Evolutionary conservation across 2,113 vertebrate species (phyloP).

Genomic region (Dipodomys spectabilis): DNA sequence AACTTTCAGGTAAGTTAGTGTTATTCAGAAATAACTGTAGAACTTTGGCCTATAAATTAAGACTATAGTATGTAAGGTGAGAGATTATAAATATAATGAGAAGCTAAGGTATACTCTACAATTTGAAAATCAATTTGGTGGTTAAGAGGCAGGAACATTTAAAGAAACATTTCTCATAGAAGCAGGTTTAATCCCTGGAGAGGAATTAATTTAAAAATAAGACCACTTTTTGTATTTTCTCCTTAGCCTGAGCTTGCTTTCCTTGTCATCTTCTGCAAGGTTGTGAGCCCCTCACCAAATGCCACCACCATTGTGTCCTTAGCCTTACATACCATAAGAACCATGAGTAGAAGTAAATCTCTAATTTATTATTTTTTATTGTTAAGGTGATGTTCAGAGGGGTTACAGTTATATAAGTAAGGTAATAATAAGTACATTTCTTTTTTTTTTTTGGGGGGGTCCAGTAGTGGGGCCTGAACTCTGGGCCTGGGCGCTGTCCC

Average conservation of each 20-base stretch:
- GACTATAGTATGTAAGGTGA: background rate
- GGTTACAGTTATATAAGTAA: too few relatives aligned
- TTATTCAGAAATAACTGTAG: background rate
- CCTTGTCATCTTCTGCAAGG: background rate
- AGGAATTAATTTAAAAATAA: background rate
- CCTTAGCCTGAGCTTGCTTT: accelerated
- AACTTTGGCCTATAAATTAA: background rate
- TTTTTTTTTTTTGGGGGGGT: too few relatives aligned
- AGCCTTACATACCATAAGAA: background rate
- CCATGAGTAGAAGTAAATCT: background rate
- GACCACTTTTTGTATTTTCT: background rate
- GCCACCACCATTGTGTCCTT: background rate
- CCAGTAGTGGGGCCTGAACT: too few relatives aligned
- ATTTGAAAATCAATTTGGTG: background rate
- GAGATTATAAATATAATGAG: background rate
- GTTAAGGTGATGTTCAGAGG: too few relatives aligned
- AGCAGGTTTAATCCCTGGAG: background rate
- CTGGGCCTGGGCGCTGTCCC: too few relatives aligned
- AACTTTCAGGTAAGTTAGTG: background rate
- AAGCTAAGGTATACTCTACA: background rate
- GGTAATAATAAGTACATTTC: too few relatives aligned
- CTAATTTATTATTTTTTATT: background rate
- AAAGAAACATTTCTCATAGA: background rate
- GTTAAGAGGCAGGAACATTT: background rate
- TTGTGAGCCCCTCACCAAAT: background rate